Base-by-base conservation (phyloP, 2,113 vertebrate species). In the Salminus brasiliensis region DNA sequence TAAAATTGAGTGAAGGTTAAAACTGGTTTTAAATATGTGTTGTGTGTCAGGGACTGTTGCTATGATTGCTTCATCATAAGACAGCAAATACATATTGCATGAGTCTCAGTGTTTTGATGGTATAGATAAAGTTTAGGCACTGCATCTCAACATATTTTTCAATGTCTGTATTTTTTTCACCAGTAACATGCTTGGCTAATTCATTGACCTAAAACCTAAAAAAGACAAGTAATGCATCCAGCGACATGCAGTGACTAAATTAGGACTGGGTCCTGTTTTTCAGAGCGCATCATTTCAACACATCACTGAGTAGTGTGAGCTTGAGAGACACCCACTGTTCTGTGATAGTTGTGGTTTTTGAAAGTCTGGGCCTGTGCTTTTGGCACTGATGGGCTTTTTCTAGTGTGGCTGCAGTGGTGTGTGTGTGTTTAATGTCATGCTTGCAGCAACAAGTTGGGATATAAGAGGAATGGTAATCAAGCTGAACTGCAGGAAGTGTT, bases 391-490 rank as follows among this genome's bases (percentile, higher is more conserved):
- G 7, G 21, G n/a, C 39, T 25, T 52, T 32, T 55, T 52, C 57
- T 78, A 16, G 23, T 39, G n/a, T 41, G 18, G 27, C 47, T 71
- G 72, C 45, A 30, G 45, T 45, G 9, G 12, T 49, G 10, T 55
- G 11, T 0, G 13, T 75, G 39, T 71, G 65, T 65, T 65, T 16
- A 21, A 45, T 47, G 34, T 63, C 16, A 2, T 43, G 23, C 62
- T 55, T 76, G n/a, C 23, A 21, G 76, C 66, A 79, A 72, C 67
- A 80, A 72, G 72, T 80, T 72, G 67, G 27, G 57, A 30, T 39
- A 29, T 39, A 39, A 3, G 13, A 67, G 76, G 30, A 43, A 49
- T 49, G 29, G 59, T 45, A 69, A 55, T 71, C 39, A 73, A 0
- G 68, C 60, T 16, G 43, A 0, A 15, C 25, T 74, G 29, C 62